These are phyloP conservation scores for Acleris holmiana DNA, from an alignment of 2,888 invertebrate species.

Conservation along the genomic window DNA sequence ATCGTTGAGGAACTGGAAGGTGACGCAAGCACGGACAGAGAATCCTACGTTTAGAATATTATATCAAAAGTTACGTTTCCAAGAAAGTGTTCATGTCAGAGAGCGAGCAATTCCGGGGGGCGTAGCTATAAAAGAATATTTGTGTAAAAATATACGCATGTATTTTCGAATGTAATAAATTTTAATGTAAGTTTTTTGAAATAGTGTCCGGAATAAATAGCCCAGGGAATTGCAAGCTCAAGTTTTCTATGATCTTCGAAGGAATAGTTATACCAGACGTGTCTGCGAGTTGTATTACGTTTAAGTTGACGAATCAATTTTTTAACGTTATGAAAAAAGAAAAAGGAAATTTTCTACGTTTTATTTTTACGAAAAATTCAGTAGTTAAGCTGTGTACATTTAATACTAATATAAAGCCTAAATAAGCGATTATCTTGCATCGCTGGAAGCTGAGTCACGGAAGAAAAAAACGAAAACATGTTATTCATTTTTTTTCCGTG, in stretches of 20 bases:
- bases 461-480: slow-evolving; percentile 36
- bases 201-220: slow-evolving; percentile 48
- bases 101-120: slow-evolving; percentile 54
- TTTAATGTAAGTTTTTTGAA: slow-evolving; percentile 58
- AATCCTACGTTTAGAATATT: slow-evolving; percentile 81
- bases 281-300: slow-evolving; percentile 73
- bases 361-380: slow-evolving; percentile 75
- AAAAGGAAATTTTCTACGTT: slow-evolving; percentile 72
- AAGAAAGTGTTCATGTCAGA: slow-evolving; percentile 78
- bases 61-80: slow-evolving; percentile 82
- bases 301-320: slow-evolving; percentile 72
- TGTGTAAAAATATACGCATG: slow-evolving; percentile 56
- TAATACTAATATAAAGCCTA: slow-evolving; percentile 69
- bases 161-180: slow-evolving; percentile 67
- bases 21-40: slow-evolving; percentile 80
- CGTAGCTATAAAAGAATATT: slow-evolving; percentile 48
- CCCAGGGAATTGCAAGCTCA: slow-evolving; percentile 26
- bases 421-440: slow-evolving; percentile 54
- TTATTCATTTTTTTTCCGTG: slow-evolving; percentile 46
- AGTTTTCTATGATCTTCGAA: slow-evolving; percentile 79
- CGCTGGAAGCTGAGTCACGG: slow-evolving; percentile 42
- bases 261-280: slow-evolving; percentile 76
- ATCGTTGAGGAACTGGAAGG: slow-evolving; percentile 70
- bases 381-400: slow-evolving; percentile 82
- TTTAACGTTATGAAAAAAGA: slow-evolving; percentile 67